Percentiles rank a stretch among this genome's conserved stretches.
phyloP scores from a whole-genome alignment of 2,888 invertebrate species.

The Agriopis aurantiaria region DNA sequence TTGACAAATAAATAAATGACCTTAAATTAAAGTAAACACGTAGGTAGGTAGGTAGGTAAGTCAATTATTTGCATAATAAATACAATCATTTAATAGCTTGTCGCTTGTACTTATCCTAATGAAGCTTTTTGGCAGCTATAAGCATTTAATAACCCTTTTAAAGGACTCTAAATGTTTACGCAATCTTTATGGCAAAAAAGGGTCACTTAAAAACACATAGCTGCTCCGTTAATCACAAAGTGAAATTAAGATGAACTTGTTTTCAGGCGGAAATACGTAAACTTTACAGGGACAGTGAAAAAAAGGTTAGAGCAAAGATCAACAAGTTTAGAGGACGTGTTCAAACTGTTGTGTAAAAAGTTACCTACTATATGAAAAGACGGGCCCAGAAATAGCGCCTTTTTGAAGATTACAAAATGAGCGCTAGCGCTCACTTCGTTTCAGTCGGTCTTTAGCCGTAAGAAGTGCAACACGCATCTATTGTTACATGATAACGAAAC shows the following conservation, averaged over 20 bases:
- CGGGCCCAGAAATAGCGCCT: too few relatives aligned
- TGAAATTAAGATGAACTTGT: slow-evolving; percentile 38
- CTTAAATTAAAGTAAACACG: too few relatives aligned
- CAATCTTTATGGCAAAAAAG: slow-evolving; percentile 2
- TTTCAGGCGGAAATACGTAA: slow-evolving; percentile 27
- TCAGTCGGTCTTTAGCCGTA: too few relatives aligned
- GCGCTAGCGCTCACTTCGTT: too few relatives aligned
- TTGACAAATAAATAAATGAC: too few relatives aligned
- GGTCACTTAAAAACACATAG: slow-evolving; percentile 19
- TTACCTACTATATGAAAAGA: not conserved
- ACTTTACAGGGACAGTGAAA: slow-evolving; percentile 32
- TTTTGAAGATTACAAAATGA: too few relatives aligned
- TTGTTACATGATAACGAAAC: too few relatives aligned
- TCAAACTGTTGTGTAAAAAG: not conserved
- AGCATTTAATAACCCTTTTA: slow-evolving; percentile 4
- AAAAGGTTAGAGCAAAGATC: slow-evolving; percentile 26
- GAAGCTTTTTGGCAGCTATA: not conserved
- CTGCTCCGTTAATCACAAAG: slow-evolving; percentile 34
- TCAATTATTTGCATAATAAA: too few relatives aligned
- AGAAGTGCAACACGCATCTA: too few relatives aligned
- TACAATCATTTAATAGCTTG: not conserved
- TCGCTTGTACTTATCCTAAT: not conserved
- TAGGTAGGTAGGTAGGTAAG: too few relatives aligned
- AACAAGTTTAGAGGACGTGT: not conserved
- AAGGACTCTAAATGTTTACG: not conserved